phyloP scores from a whole-genome alignment of 64 coral and sea anemone species.

The Hydrozoanthus tunicans region DNA sequence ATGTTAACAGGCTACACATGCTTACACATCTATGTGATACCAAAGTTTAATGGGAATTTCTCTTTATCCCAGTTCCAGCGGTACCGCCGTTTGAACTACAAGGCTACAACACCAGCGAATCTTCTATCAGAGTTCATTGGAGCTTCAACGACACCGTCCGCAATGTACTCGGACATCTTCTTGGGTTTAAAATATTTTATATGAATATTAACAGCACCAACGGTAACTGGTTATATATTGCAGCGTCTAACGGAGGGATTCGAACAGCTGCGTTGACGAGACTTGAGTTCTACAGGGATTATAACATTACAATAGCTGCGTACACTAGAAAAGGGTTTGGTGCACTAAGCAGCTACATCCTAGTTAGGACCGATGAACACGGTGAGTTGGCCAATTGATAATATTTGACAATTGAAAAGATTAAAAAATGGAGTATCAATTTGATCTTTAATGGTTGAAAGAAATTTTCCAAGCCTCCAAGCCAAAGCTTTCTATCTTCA shows the following conservation, averaged over 20 bases:
- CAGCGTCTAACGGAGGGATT: not conserved
- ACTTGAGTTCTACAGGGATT: conserved; percentile 57
- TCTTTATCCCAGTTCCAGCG: conserved; percentile 32
- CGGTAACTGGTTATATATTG: not conserved
- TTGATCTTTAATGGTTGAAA: too few relatives aligned
- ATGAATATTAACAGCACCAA: conserved; percentile 37
- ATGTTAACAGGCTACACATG: too few relatives aligned
- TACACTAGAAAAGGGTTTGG: conserved; percentile 56
- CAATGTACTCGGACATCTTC: conserved; percentile 58
- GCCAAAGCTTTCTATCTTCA: too few relatives aligned
- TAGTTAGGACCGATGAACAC: conserved; percentile 54
- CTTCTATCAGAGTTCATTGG: conserved; percentile 33
- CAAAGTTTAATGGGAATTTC: too few relatives aligned
- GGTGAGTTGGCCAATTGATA: conserved; percentile 19
- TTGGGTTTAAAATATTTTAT: conserved; percentile 53
- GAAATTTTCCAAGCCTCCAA: too few relatives aligned
- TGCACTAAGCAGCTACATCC: not conserved
- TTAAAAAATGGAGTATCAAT: too few relatives aligned
- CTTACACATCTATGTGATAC: too few relatives aligned
- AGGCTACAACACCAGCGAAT: conserved; percentile 38
- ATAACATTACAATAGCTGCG: conserved; percentile 62
- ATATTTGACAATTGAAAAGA: too few relatives aligned
- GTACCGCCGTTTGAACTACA: conserved; percentile 30
- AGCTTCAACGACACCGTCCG: conserved; percentile 48
- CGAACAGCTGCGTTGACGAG: conserved; percentile 1